Conservation (phyloP, 2,797 vertebrate species). For the Neosilurus hyrtlii region DNA sequence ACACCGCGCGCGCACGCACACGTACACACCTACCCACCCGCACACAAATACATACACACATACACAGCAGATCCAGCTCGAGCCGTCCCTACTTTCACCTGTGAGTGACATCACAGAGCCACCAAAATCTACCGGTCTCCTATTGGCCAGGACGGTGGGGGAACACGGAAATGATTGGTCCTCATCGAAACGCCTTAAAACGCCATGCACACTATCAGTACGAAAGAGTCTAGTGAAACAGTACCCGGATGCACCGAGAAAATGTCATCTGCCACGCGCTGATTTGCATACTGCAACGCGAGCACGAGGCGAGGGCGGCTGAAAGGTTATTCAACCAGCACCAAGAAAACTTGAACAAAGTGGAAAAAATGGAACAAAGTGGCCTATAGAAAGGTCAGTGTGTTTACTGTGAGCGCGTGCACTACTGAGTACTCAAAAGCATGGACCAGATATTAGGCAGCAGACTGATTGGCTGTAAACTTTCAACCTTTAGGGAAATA, state of each 20-base stretch:
- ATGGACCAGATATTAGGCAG: background rate
- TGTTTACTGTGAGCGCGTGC: background rate
- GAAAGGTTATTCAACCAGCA: background rate
- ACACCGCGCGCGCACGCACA: conserved; percentile 1
- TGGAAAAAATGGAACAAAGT: background rate
- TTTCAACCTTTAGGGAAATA: background rate
- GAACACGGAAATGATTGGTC: background rate
- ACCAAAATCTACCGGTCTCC: background rate
- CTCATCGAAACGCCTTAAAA: background rate
- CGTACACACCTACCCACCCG: background rate
- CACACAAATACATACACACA: background rate
- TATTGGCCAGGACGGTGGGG: conserved; percentile 15
- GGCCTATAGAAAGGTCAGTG: background rate
- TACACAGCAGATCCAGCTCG: background rate
- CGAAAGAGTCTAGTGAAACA: conserved; percentile 9
- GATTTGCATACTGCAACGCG: conserved; percentile 22
- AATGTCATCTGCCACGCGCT: conserved; percentile 2
- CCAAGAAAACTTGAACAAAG: background rate
- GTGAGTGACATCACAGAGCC: conserved; percentile 20
- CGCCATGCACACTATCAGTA: background rate
- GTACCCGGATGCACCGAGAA: conserved; percentile 12
- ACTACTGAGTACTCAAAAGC: background rate
- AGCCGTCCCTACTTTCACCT: conserved; percentile 35
- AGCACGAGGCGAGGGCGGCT: background rate
- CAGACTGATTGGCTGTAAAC: background rate